These are phyloP conservation scores for Sus cebifrons DNA, from an alignment of 2,797 vertebrate genomes.

Conservation along the genomic window DNA sequence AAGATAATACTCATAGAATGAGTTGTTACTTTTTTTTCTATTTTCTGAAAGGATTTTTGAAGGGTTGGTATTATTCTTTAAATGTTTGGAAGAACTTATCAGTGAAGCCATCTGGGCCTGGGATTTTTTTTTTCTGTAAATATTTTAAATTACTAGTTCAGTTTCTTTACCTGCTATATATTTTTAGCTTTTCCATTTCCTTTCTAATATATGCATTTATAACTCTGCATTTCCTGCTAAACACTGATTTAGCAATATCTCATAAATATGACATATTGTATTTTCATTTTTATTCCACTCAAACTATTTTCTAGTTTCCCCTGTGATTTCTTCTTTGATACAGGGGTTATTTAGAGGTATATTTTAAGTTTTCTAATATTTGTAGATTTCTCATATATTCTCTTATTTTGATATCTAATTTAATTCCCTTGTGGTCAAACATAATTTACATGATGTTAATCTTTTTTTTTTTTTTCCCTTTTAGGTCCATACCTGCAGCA, in stretches of 20 bases:
- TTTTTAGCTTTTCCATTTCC: conserved; percentile 48
- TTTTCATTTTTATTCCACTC: conserved; percentile 12
- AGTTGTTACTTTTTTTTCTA: not conserved
- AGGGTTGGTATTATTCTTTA: not conserved
- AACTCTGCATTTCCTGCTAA: not conserved
- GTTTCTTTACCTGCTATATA: not conserved
- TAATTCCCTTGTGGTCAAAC: not conserved
- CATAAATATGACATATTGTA: not conserved
- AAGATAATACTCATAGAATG: not conserved
- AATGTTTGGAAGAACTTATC: not conserved
- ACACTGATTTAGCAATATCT: not conserved
- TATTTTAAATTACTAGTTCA: not conserved
- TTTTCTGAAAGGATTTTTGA: not conserved
- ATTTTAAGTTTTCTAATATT: not conserved
- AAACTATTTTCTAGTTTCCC: not conserved
- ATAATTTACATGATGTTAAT: not conserved
- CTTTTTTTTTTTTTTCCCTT: not conserved
- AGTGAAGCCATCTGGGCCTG: not conserved
- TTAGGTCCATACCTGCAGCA: too few relatives aligned
- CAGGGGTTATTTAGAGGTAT: not conserved
- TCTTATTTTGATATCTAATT: not conserved
- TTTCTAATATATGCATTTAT: conserved; percentile 30
- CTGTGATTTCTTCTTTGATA: not conserved
- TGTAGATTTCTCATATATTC: not conserved
- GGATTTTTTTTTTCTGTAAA: not conserved